Conservation (phyloP, 2,113 vertebrate genomes). For the Periophthalmodon schlosseri region DNA sequence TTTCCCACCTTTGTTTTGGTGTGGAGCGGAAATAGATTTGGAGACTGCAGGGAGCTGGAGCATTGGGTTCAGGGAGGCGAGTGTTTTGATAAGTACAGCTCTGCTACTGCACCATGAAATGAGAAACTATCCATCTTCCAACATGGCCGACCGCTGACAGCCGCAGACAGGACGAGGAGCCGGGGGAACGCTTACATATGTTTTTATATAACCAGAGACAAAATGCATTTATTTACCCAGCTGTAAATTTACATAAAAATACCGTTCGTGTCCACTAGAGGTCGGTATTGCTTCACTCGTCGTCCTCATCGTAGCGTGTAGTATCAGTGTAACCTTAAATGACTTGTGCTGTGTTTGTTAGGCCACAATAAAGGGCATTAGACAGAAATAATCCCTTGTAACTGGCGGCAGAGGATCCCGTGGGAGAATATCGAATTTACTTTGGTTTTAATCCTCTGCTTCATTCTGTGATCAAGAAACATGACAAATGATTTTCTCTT, state of each 20-base stretch:
- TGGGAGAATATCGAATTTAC: neutral
- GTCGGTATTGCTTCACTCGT: slow-evolving; percentile 60
- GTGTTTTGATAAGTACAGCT: slow-evolving; percentile 31
- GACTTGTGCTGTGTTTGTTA: neutral
- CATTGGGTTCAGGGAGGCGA: slow-evolving; percentile 17
- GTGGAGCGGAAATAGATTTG: slow-evolving; percentile 38
- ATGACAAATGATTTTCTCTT: neutral
- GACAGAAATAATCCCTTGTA: neutral
- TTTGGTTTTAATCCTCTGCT: neutral
- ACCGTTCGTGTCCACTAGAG: slow-evolving; percentile 51
- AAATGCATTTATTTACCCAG: neutral
- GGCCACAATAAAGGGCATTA: neutral
- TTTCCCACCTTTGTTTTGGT: slow-evolving; percentile 17
- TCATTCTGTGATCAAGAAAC: neutral
- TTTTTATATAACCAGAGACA: neutral
- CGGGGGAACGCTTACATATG: neutral
- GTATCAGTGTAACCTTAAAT: neutral
- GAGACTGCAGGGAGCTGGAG: slow-evolving; percentile 27
- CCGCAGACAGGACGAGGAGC: slow-evolving; percentile 11
- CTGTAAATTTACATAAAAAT: neutral
- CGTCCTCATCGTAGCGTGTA: neutral
- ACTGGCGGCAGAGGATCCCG: neutral
- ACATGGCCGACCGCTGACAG: slow-evolving; percentile 17
- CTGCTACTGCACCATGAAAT: slow-evolving; percentile 34
- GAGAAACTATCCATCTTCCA: slow-evolving; percentile 55